Percentiles rank a stretch among this genome's conserved stretches.
phyloP scores from a whole-genome alignment of 2,797 vertebrate genomes.

The Gephyroberyx darwinii region DNA sequence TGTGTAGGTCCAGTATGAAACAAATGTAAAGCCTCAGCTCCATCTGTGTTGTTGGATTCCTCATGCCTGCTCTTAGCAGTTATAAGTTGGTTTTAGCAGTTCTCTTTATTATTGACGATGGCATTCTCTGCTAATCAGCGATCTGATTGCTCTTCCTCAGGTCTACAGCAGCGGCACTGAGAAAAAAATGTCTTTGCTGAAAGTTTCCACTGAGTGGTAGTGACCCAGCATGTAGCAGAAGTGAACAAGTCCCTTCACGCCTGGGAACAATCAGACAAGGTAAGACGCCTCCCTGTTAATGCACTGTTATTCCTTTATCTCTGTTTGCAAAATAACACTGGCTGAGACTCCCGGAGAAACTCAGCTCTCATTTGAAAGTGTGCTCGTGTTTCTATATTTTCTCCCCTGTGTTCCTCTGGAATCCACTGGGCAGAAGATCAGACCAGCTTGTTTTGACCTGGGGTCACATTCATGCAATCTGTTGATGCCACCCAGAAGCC shows the following conservation, averaged over 20 bases:
- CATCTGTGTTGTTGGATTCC: too few species aligned
- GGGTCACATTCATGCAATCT: constrained; percentile 77
- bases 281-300: constrained; percentile 48
- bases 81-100: background rate
- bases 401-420: constrained; percentile 21
- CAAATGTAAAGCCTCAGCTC: too few species aligned
- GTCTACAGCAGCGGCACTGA: constrained; percentile 73
- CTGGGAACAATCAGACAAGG: constrained; percentile 78
- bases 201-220: constrained; percentile 62
- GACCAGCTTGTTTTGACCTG: constrained; percentile 46
- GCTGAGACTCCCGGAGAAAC: constrained; percentile 2
- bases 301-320: background rate
- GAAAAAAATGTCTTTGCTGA: constrained; percentile 52
- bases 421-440: constrained; percentile 44
- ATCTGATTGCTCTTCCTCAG: constrained; percentile 74
- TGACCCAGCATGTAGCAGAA: constrained; percentile 83
- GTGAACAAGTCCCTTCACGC: constrained; percentile 86
- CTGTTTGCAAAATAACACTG: background rate
- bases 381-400: constrained; percentile 23
- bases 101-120: background rate
- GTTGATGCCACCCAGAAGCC: constrained; percentile 75
- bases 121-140: constrained; percentile 21
- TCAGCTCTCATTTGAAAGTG: background rate
- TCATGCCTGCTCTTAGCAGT: background rate
- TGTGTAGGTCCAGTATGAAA: background rate